Conservation (phyloP, 92 coral and sea anemone genomes). For the Umimayanthus chanpuru region DNA sequence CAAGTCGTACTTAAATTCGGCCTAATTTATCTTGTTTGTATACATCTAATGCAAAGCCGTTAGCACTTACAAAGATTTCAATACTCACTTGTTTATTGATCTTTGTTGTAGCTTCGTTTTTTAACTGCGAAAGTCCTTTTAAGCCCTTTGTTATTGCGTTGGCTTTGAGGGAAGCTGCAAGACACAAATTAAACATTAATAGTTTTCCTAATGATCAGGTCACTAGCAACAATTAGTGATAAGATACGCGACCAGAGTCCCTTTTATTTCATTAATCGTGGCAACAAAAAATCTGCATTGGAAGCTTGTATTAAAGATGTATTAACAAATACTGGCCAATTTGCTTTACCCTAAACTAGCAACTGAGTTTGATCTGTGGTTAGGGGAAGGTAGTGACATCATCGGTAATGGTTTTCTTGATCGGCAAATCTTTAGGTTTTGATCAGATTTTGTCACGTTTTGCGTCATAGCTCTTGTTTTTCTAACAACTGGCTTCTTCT, state of each 20-base stretch:
- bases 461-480: neutral
- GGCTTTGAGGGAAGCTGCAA: constrained; percentile 21
- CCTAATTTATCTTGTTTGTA: neutral
- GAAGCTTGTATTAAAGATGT: neutral
- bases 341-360: neutral
- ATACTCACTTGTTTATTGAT: neutral
- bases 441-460: neutral
- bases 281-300: constrained; percentile 2
- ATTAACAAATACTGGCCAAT: neutral
- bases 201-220: neutral
- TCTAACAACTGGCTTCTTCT: neutral
- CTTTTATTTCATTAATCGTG: constrained; percentile 5
- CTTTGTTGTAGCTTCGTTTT: constrained; percentile 12
- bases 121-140: neutral
- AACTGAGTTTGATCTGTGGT: neutral
- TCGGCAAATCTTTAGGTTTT: neutral
- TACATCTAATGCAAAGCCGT: neutral
- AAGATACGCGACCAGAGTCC: neutral
- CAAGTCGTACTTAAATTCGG: neutral
- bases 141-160: neutral
- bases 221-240: neutral
- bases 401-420: neutral
- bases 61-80: neutral
- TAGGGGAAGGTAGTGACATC: neutral
- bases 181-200: neutral